A percentile compares a stretch with the other conserved stretches of the same genome.
These are phyloP conservation scores for Prunella strophiata DNA, from an alignment of 2,797 vertebrate species.

Conservation along the genomic window DNA sequence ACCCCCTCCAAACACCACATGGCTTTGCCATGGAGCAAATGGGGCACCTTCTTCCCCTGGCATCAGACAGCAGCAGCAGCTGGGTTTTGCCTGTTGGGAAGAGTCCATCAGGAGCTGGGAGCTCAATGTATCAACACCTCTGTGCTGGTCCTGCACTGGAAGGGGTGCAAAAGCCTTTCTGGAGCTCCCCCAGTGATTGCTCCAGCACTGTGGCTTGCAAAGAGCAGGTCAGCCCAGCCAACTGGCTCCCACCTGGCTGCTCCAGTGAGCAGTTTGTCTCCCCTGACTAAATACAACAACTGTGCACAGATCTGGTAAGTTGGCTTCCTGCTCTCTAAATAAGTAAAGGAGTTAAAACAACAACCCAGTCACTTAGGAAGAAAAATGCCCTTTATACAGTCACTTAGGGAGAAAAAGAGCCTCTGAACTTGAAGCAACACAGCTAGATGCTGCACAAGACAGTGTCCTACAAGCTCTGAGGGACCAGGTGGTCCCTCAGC, in stretches of 20 bases:
- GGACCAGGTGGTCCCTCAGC: background rate
- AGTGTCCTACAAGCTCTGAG: background rate
- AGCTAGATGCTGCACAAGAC: background rate
- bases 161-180: background rate
- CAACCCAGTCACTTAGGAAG: background rate
- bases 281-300: background rate
- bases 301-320: background rate
- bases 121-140: background rate
- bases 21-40: background rate
- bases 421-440: background rate
- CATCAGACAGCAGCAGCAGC: background rate
- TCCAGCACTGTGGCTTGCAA: background rate
- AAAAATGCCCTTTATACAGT: background rate
- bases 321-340: background rate
- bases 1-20: fast-evolving
- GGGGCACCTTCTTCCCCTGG: background rate
- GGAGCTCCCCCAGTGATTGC: background rate
- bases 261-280: background rate
- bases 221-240: background rate
- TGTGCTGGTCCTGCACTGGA: background rate
- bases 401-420: background rate
- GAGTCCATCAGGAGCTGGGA: background rate
- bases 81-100: background rate
- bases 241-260: background rate
- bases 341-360: background rate